Evolutionary conservation across 2,113 vertebrate species (phyloP), one percentile per base, ranked within the genome.

Genomic region (Phrynosoma platyrhinos): DNA sequence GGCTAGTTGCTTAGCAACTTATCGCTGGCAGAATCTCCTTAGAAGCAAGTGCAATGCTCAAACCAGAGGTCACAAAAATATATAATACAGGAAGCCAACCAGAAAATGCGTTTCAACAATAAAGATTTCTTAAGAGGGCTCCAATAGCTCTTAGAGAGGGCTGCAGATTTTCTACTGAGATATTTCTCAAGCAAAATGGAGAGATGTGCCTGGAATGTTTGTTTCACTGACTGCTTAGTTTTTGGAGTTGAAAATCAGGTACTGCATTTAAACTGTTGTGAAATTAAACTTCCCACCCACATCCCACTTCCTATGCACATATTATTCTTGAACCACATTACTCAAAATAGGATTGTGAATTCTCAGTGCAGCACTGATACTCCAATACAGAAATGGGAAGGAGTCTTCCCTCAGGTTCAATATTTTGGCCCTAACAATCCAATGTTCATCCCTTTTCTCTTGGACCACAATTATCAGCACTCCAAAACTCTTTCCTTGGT

Each of bases 1-100:
- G 86, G 93, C 92, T 94, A 92, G 95, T 93, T 96, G 94, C 95
- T 95, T 93, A 94, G 93, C 94, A 96, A 95, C 95, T 91, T 94
- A 92, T 91, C 79, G 9, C 87, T 88, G 55, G 84, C 79, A 93
- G 91, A 91, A 93, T 94, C 88, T 94, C 87, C 91, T 94, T 72
- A 91, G 58, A 88, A 93, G 84, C 87, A 93, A 92, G 93, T 94
- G 91, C 84, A 88, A 83, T 1, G 1, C 69, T 95, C 42, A 91
- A 91, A 89, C 75, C 79, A 90, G 92, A 93, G 95, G 94, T 96
- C 93, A 95, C 93, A 92, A 94, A 93, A 92, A 95, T 93, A 88
- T 93, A 92, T 94, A 93, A 89, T 88, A 90, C 74, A 2, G 0
- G 89, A 95, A 95, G 82, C 91, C 88, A 94, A 91, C 69, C 92